phyloP scores from a whole-genome alignment of 2,888 invertebrate genomes.

The Athalia cordata region DNA sequence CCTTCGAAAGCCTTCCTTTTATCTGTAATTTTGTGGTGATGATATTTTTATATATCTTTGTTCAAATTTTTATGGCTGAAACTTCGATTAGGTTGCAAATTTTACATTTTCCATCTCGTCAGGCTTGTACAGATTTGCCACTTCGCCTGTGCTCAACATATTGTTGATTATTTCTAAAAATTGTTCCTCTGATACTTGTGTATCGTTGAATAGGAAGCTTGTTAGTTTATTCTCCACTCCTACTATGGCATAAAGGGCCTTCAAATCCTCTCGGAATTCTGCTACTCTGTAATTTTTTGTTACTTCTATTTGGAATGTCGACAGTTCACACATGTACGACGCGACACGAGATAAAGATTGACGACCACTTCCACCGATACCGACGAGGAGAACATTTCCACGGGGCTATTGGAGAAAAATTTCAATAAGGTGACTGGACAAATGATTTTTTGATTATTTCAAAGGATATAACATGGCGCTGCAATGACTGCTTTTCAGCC shows the following conservation, averaged over 20 bases:
- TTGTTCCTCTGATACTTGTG: constrained; percentile 87
- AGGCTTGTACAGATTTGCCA: constrained; percentile 89
- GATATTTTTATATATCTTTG: background rate
- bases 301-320: constrained; percentile 86
- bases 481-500: no score
- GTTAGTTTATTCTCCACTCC: constrained; percentile 86
- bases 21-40: constrained; percentile 74
- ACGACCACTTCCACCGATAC: constrained; percentile 90
- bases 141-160: constrained; percentile 90
- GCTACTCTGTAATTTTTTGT: constrained; percentile 84
- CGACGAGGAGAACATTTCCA: constrained; percentile 89
- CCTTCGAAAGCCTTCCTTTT: constrained; percentile 77
- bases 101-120: constrained; percentile 93
- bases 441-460: no score
- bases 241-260: constrained; percentile 81
- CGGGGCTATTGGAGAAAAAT: constrained; percentile 76
- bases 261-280: constrained; percentile 90
- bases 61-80: background rate
- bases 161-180: constrained; percentile 94
- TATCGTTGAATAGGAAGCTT: constrained; percentile 90
- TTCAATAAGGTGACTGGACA: no score
- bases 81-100: constrained; percentile 48
- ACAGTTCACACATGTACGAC: constrained; percentile 86
- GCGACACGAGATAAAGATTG: constrained; percentile 87
- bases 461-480: no score